Percentiles rank a stretch among this genome's conserved stretches.
These are phyloP conservation scores for Caenorhabditis wallacei DNA, from an alignment of 2,888 invertebrate species.

Conservation along the genomic window DNA sequence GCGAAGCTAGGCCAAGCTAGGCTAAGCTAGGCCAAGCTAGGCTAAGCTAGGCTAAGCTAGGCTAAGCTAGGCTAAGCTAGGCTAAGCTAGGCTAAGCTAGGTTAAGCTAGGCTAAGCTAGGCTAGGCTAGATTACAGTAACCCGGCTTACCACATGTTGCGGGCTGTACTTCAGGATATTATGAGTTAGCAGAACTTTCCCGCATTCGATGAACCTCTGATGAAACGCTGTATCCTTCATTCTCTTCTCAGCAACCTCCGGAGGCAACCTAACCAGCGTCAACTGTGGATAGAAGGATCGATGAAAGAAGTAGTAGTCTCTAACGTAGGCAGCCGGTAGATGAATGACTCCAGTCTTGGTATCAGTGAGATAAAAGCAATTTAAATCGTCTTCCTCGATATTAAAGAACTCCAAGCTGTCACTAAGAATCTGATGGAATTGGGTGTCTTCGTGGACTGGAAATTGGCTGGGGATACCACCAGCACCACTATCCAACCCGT, in stretches of 20 bases:
- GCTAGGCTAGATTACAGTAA: too few species aligned
- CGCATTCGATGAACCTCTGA: slow-evolving; percentile 92
- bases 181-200: slow-evolving; percentile 88
- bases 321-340: slow-evolving; percentile 94
- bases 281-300: slow-evolving; percentile 98
- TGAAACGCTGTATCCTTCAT: slow-evolving; percentile 85
- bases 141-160: slow-evolving; percentile 82
- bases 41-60: too few species aligned
- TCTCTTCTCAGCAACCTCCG: slow-evolving; percentile 92
- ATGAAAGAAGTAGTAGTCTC: slow-evolving; percentile 96
- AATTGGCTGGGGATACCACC: slow-evolving; percentile 98
- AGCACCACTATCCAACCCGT: slow-evolving; percentile 87
- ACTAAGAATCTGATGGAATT: slow-evolving; percentile 78
- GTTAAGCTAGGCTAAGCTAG: too few species aligned
- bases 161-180: slow-evolving; percentile 84
- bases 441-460: slow-evolving; percentile 89
- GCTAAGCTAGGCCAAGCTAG: too few species aligned
- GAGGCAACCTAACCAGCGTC: slow-evolving; percentile 93
- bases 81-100: too few species aligned
- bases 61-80: too few species aligned
- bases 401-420: slow-evolving; percentile 89
- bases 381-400: slow-evolving; percentile 92
- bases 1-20: too few species aligned
- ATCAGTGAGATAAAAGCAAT: slow-evolving; percentile 96
- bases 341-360: slow-evolving; percentile 98